Conservation (phyloP, 2,797 vertebrate genomes). For the Austrolebias charrua region DNA sequence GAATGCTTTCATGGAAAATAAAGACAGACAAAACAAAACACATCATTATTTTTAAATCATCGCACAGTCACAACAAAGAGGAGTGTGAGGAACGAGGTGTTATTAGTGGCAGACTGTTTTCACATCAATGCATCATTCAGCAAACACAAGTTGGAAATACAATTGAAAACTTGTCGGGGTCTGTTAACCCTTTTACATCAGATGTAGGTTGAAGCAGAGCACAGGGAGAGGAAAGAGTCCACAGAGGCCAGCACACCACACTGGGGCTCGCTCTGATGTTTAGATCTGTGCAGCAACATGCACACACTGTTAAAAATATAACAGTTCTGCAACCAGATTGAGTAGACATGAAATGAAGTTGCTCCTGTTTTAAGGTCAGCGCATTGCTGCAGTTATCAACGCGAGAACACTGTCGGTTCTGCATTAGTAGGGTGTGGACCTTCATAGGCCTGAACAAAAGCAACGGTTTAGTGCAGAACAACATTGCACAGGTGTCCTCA, state of each 20-base stretch:
- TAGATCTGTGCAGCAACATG: constrained; percentile 9
- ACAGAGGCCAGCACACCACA: constrained; percentile 25
- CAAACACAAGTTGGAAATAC: constrained; percentile 32
- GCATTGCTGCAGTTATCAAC: too few relatives aligned
- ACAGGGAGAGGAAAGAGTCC: constrained; percentile 28
- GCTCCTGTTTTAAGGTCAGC: too few relatives aligned
- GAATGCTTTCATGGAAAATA: constrained; percentile 70
- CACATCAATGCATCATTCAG: constrained; percentile 42
- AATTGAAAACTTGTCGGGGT: constrained; percentile 31
- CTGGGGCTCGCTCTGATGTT: constrained; percentile 17
- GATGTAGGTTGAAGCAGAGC: constrained; percentile 14
- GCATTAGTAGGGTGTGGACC: too few relatives aligned
- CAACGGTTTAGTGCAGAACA: too few relatives aligned
- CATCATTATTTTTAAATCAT: constrained; percentile 66
- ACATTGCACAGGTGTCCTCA: too few relatives aligned
- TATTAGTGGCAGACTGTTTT: constrained; percentile 45
- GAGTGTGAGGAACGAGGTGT: constrained; percentile 46
- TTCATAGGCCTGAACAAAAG: too few relatives aligned
- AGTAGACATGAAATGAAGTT: too few relatives aligned
- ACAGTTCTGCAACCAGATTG: too few relatives aligned
- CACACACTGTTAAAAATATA: not conserved
- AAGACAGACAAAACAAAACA: constrained; percentile 77
- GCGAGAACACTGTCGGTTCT: too few relatives aligned
- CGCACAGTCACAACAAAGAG: constrained; percentile 50
- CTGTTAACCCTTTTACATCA: constrained; percentile 30